Base-by-base conservation (phyloP, 2,113 vertebrate species). In the Barnardius zonarius region DNA sequence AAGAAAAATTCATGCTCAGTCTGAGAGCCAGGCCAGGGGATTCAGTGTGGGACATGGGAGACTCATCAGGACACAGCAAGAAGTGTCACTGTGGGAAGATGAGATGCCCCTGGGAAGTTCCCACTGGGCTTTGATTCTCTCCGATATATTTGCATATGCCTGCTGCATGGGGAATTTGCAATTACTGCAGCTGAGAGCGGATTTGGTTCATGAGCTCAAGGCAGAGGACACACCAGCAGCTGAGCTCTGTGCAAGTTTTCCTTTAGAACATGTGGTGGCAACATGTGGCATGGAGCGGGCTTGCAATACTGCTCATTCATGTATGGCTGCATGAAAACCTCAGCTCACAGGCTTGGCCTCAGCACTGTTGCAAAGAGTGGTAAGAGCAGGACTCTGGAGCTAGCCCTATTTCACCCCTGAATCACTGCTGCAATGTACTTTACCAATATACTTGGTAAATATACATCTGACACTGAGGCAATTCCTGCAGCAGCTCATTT, bases 231-330 rank as follows among this genome's bases (percentile, higher is more conserved):
- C 11, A 59, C 11, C 57, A 80, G 20, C 59, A 83, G 41, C n/a
- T 46, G 28, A 81, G 48, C 18, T 69, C n/a, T 13, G 2, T 19
- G 12, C 3, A 2, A 28, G 17, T 14, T 88, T 39, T 87, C 13
- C 62, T 68, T 73, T 61, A 2, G 2, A 54, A 25, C 39, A 49
- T 5, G 22, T n/a, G 57, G 52, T 3, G 5, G 30, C 24, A 76
- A n/a, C 0, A 1, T 5, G 12, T 22, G 27, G 23, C 25, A 30
- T 20, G 25, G 49, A 23, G 30, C 1, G 1, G 19, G 44, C 31
- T 96, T 57, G n/a, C 33, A 24, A 3, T 5, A 39, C 44, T 23
- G 73, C 30, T 69, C 37, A 3, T 63, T 35, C 55, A n/a, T 30
- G 23, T 51, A 68, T 0, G 1, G 44, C 51, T 68, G 51, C 62